Base-by-base conservation (phyloP, 2,113 vertebrate species). In the Eubucco bourcierii region DNA sequence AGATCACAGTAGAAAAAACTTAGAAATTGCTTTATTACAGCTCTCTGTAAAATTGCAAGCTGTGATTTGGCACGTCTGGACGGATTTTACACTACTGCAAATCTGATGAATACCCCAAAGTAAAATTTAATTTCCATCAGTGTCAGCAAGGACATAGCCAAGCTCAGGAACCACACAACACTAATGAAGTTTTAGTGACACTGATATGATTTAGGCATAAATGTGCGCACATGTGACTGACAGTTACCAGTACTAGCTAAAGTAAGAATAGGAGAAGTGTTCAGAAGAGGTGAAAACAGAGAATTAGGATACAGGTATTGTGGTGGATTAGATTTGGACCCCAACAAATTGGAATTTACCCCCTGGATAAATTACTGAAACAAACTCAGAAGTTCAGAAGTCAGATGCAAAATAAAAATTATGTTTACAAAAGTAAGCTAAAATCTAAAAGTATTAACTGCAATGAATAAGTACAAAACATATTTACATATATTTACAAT, bases 141-240 rank as follows among this genome's bases (percentile, higher is more conserved):
- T 66, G 41, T 47, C 58, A 71, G 33, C 18, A 20, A 89, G 31
- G 28, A 34, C 6, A 18, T 60, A 66, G 67, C 41, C 41, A 29
- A 53, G 39, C 29, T 24, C 28, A 16, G 13, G 20, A 67, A 67
- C 88, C 81, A 76, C 5, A 79, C 23, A 67, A 52, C 41, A 10
- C 29, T 79, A 80, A 56, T 21, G 27, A 50, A 37, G 19, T 64
- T 95, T 77, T 41, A 21, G 39, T 81, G 90, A 72, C 56, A 77
- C 5, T 24, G 58, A 47, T 33, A 44, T 9, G 25, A 80, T 4
- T 56, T 53, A 90, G 33, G 28, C 44, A 58, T 50, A 68, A 93
- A 68, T 24, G 15, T 65, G 39, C 12, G 53, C 34, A 41, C 7
- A 24, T 13, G 14, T 11, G 15, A 75, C 33, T 53, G 23, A 78